Evolutionary conservation across 2,888 invertebrate species (phyloP), one percentile per base, ranked within the genome.

Genomic region (Stenurella melanura): DNA sequence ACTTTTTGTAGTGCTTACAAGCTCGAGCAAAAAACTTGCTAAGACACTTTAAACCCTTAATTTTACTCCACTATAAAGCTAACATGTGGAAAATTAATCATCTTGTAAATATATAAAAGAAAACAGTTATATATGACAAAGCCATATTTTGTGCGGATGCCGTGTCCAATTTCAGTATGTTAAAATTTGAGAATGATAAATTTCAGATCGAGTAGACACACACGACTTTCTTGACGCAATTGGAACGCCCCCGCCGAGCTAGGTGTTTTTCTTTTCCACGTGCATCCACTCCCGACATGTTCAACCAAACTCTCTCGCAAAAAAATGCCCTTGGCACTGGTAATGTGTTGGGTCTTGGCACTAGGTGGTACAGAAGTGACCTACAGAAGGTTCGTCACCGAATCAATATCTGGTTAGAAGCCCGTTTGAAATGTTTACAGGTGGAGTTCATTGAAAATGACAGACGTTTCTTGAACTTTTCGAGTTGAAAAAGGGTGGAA

Each of bases 241-340:
- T n/a, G 57, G 58, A 58, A 10, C 17, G 12, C 19, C 11, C 58
- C 21, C 21, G 18, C 10, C 10, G 21, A 19, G 18, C 19, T 15
- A 34, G 50, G 18, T 15, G 19, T 19, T 67, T 67, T 67, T 54
- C n/a, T 21, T 19, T 54, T 38, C 19, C 9, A 67, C 21, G 17
- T 18, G 15, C 26, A 19, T 12, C n/a, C 63, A 54, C 50, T 61
- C 72, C 63, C 63, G 72, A 19, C n/a, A 66, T 19, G 19, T 12
- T 18, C 4, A 42, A 18, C 19, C 19, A 15, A 50, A 38, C 7
- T 9, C 5, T 11, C 42, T 30, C 34, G 26, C 34, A 67, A 67
- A 75, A 76, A 77, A 73, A 71, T 80, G 81, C 75, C 84, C 84
- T 84, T 84, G 84, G 79, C 81, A 79, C 78, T 80, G 76, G 71